Evolutionary conservation across 1,140 invertebrate species (phyloP).

Genomic region (Drosophila rufa): DNA sequence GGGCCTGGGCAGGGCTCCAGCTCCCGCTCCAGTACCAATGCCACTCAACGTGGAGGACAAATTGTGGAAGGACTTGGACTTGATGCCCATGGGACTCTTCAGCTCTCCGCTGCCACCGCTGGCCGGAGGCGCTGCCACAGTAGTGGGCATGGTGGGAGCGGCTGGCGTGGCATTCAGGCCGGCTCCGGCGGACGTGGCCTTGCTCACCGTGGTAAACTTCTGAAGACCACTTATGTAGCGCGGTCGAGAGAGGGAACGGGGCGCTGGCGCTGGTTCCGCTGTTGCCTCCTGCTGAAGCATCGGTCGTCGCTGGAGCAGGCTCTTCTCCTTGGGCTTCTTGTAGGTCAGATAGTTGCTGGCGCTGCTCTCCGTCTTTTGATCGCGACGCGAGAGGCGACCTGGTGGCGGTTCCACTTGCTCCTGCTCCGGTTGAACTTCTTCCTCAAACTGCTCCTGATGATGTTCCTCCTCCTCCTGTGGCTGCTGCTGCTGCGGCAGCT

Average conservation of each 20-base stretch:
- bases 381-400: slow-evolving; percentile 60
- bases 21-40: slow-evolving; percentile 7
- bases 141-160: not conserved
- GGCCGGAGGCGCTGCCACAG: slow-evolving; percentile 10
- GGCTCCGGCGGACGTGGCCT: slow-evolving; percentile 75
- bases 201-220: slow-evolving; percentile 71
- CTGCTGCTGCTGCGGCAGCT: slow-evolving; percentile 34
- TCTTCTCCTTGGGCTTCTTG: slow-evolving; percentile 78
- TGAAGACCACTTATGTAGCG: slow-evolving; percentile 78
- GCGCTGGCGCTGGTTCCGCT: not conserved
- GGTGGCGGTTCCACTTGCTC: slow-evolving; percentile 10
- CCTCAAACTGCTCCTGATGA: slow-evolving; percentile 8
- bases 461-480: slow-evolving; percentile 30
- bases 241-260: slow-evolving; percentile 75
- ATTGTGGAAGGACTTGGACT: slow-evolving; percentile 84
- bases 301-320: slow-evolving; percentile 37
- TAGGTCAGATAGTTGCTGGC: slow-evolving; percentile 71
- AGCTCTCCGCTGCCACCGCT: slow-evolving; percentile 48
- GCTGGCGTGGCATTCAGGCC: slow-evolving; percentile 62
- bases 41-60: slow-evolving; percentile 65
- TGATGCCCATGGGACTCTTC: slow-evolving; percentile 83
- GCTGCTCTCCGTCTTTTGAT: slow-evolving; percentile 38
- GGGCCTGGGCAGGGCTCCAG: slow-evolving; percentile 25
- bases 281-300: slow-evolving; percentile 35
- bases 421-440: not conserved